Percentiles rank a stretch among this genome's conserved stretches.
Evolutionary conservation across 2,797 vertebrate species (phyloP).

Genomic region (Heterohyrax brucei): DNA sequence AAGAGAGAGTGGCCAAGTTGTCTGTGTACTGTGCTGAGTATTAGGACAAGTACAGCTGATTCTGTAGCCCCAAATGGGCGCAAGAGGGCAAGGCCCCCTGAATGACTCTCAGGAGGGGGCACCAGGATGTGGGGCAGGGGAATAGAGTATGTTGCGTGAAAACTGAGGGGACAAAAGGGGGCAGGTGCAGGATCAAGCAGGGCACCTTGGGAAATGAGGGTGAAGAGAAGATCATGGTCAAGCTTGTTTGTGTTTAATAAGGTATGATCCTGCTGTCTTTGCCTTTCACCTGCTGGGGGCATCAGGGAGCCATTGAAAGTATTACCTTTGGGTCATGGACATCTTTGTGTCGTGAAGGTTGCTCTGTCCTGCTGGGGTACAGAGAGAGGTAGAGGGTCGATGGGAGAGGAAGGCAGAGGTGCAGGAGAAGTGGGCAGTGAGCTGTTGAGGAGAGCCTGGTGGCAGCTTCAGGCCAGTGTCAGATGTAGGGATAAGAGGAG

Average conservation of each 20-base stretch:
- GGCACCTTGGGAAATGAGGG: no score
- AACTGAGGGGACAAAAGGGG: fast-evolving
- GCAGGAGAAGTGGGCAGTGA: background rate
- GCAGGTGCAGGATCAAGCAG: background rate
- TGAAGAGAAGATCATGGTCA: background rate
- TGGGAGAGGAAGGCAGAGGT: background rate
- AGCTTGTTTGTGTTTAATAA: background rate
- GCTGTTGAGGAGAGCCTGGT: background rate
- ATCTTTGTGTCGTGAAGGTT: background rate
- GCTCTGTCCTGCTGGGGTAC: background rate
- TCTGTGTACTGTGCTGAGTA: no score
- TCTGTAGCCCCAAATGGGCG: background rate
- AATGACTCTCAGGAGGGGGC: background rate
- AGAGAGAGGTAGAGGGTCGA: background rate
- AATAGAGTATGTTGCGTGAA: fast-evolving
- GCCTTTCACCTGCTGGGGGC: background rate
- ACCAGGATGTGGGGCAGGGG: background rate
- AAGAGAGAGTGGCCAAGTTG: background rate
- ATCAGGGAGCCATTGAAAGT: background rate
- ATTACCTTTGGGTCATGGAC: background rate
- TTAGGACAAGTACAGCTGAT: fast-evolving
- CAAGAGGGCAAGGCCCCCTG: background rate
- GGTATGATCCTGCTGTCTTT: background rate
- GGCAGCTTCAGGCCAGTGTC: background rate
- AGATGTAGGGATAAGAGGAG: background rate